phyloP scores from a whole-genome alignment of 1,140 invertebrate species.

The Nautilus pompilius region DNA sequence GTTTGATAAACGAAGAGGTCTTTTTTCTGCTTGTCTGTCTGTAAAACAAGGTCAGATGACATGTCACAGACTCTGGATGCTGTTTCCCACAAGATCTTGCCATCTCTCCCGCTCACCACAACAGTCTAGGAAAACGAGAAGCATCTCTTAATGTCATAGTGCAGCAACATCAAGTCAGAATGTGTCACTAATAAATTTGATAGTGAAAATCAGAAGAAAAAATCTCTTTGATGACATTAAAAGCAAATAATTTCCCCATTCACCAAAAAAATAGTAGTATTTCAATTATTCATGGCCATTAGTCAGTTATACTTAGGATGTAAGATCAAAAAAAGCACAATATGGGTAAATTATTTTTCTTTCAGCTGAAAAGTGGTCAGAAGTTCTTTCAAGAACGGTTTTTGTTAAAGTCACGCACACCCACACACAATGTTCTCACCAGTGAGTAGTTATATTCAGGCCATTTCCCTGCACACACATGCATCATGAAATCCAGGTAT shows the following conservation, averaged over 20 bases:
- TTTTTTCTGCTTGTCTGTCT: slow-evolving; percentile 16
- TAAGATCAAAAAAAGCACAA: background rate
- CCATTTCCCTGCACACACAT: slow-evolving; percentile 39
- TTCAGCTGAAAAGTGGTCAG: background rate
- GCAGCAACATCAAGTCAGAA: background rate
- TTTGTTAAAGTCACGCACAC: background rate
- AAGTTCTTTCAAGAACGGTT: background rate
- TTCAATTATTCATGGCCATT: background rate
- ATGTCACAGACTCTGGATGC: slow-evolving; percentile 16
- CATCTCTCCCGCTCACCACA: slow-evolving; percentile 28
- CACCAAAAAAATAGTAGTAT: background rate
- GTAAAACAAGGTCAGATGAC: slow-evolving; percentile 27
- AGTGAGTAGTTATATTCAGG: slow-evolving; percentile 27
- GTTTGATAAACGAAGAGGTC: slow-evolving; percentile 27
- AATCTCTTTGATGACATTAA: background rate
- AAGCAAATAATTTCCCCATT: background rate
- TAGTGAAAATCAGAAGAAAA: background rate
- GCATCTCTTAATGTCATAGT: background rate
- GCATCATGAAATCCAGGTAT: slow-evolving; percentile 45
- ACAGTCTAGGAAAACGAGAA: slow-evolving; percentile 16
- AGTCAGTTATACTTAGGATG: background rate
- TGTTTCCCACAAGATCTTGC: slow-evolving; percentile 21
- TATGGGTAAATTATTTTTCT: background rate
- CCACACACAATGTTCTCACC: slow-evolving; percentile 19
- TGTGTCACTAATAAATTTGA: background rate